Percentiles rank a stretch among this genome's conserved stretches.
phyloP scores from a whole-genome alignment of 2,888 invertebrate species.

The Cosmopolites sordidus region DNA sequence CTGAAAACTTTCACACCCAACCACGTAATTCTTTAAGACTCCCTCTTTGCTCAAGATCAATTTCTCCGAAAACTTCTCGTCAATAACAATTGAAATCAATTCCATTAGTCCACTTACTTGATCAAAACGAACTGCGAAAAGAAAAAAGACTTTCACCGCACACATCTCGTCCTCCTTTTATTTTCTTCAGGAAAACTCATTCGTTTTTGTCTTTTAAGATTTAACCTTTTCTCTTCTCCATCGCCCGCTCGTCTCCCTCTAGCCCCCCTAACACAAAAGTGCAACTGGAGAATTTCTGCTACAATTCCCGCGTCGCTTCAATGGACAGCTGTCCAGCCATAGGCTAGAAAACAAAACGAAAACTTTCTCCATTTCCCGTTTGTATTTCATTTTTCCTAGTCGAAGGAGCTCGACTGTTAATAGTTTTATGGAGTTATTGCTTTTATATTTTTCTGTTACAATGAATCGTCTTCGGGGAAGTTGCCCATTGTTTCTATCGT shows the following conservation, averaged over 20 bases:
- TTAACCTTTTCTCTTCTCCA: slow-evolving; percentile 7
- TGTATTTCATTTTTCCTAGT: slow-evolving; percentile 5
- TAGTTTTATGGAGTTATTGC: slow-evolving; percentile 15
- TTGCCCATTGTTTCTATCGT: no score
- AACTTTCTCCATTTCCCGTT: slow-evolving; percentile 11
- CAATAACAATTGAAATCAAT: slow-evolving; percentile 5
- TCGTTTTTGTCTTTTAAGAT: slow-evolving; percentile 11
- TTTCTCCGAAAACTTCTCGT: not conserved
- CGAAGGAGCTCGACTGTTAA: slow-evolving; percentile 8
- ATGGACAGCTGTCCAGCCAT: slow-evolving; percentile 16
- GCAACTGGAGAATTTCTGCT: slow-evolving; percentile 17
- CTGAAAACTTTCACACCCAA: no score
- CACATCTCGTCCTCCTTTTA: not conserved
- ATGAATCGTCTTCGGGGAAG: no score
- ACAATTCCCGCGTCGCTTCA: slow-evolving; percentile 3
- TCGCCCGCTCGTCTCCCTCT: not conserved
- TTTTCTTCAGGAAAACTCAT: not conserved
- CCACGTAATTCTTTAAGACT: no score
- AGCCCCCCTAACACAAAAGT: slow-evolving; percentile 17
- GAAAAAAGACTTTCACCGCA: slow-evolving; percentile 4
- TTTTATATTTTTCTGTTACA: slow-evolving; percentile 4
- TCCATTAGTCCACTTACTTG: slow-evolving; percentile 15
- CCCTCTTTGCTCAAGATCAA: no score
- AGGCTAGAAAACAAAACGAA: slow-evolving; percentile 5
- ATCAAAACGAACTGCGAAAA: slow-evolving; percentile 5